Base-by-base conservation (phyloP, 2,888 invertebrate genomes). In the Campoplex nolae region DNA sequence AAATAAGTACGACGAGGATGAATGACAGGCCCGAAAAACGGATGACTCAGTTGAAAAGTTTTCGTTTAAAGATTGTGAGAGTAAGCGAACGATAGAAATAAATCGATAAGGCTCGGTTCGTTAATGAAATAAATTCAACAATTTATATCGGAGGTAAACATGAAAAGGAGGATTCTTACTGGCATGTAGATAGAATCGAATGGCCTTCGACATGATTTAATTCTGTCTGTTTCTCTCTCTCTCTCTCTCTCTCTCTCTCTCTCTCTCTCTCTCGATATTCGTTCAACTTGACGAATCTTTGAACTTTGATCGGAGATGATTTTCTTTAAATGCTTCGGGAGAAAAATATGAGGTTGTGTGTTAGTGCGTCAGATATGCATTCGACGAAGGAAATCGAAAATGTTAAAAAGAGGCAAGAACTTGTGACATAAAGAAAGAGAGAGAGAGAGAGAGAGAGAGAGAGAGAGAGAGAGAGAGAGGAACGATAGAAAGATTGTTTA, bases 261-360 rank as follows among this genome's bases (percentile, higher is more conserved):
- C 28, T 68, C 45, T 51, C 16, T 32, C 58, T 45, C 65, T 56
- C 38, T 56, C 51, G 28, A 18, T 48, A 62, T 48, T 8, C 84
- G 35, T 70, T 77, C 81, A 85, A 65, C 82, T 81, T 77, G 58
- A 75, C 84, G 81, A 84, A 85, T 87, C 85, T 85, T 85, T 85
- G 85, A 87, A 87, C 87, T 87, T 54, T 87, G 78, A 85, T 62
- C 84, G 62, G 3, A 68, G 75, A 75, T 75, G 85, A 74, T 85
- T 85, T 85, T 81, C 81, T 81, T 70, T 16, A 84, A 84, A 80
- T 62, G n/a, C 76, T 48, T 48, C 78, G 65, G 35, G 67, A 74
- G 77, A 51, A 54, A 77, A 62, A 62, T 32, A 62, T 32, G 16
- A 62, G 62, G 13, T 51, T 54, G 58, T 51, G 51, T 35, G 35